Conservation (phyloP, 2,113 vertebrate species). For the Grammomys dolichurus region DNA sequence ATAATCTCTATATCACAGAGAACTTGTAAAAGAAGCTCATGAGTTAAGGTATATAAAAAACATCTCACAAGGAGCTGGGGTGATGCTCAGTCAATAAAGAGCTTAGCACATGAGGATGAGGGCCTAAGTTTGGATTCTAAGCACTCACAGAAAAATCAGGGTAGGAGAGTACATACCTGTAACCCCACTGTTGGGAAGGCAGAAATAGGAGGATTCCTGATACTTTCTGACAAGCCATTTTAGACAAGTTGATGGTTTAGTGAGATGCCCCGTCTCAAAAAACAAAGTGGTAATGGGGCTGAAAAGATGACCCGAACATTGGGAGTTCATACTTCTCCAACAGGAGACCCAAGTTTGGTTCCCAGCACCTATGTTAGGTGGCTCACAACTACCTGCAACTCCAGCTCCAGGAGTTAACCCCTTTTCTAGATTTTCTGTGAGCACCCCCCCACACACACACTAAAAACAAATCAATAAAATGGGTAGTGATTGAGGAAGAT, state of each 20-base stretch:
- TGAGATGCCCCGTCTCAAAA: neutral
- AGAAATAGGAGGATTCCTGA: neutral
- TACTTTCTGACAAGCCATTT: neutral
- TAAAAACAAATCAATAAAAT: neutral
- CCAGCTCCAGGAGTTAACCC: neutral
- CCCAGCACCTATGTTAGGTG: neutral
- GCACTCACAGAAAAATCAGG: neutral
- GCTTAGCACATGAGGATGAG: neutral
- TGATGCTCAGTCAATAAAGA: neutral
- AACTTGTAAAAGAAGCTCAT: neutral
- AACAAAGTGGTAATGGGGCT: neutral
- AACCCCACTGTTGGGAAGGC: neutral
- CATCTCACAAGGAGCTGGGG: neutral
- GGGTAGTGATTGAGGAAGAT: neutral
- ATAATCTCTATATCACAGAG: slow-evolving; percentile 41
- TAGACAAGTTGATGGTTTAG: neutral
- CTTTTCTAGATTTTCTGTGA: neutral
- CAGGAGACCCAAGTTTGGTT: neutral
- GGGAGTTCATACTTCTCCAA: neutral
- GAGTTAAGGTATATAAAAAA: slow-evolving; percentile 33
- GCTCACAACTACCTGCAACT: neutral
- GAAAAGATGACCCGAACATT: neutral
- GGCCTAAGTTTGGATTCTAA: neutral
- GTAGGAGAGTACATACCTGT: neutral
- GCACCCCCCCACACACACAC: neutral